Evolutionary conservation across 2,888 invertebrate genomes (phyloP), one percentile per base, ranked within the genome.

Genomic region (Chymomyza fuscimana): DNA sequence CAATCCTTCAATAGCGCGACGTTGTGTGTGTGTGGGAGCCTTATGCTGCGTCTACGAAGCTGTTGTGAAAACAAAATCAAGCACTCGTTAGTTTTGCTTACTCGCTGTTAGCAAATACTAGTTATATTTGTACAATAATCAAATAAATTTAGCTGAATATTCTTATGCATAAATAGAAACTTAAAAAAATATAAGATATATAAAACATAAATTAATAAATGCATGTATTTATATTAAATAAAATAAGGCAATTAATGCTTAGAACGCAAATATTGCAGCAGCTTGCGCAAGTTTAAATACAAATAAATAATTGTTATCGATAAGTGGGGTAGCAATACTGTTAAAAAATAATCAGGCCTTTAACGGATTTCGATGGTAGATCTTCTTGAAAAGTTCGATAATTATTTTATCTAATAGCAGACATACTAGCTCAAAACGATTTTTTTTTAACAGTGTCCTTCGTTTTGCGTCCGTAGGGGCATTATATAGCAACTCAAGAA

Each of bases 11-110:
- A n/a, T 59, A 19, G 61, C 9, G 52, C 16, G 22, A 19, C 54
- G 16, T 32, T 56, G n/a, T 22, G n/a, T 63, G 51, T 63, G 16
- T 64, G 22, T 40, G 59, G 51, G 64, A 32, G 29, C 29, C 60
- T 61, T 54, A 54, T 59, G 63, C 19, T 52, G 40, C 32, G 54
- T 69, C 65, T 62, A 72, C 67, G 66, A 76, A 76, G 70, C 63
- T 78, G 74, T 74, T 76, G 65, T 70, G 72, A 75, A 74, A 80
- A 69, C 72, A 69, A 70, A 70, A 61, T 72, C 22, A 46, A 46
- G 16, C 16, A 63, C 16, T 22, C 40, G 52, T 60, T 25, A 51
- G 10, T 19, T 25, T 32, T 1, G 12, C 32, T 0, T 15, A 62
- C 61, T 65, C 56, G 66, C 12, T 46, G 19, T 19, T 61, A n/a